Base-by-base conservation (phyloP, 2,888 invertebrate genomes). In the Pecten maximus region DNA sequence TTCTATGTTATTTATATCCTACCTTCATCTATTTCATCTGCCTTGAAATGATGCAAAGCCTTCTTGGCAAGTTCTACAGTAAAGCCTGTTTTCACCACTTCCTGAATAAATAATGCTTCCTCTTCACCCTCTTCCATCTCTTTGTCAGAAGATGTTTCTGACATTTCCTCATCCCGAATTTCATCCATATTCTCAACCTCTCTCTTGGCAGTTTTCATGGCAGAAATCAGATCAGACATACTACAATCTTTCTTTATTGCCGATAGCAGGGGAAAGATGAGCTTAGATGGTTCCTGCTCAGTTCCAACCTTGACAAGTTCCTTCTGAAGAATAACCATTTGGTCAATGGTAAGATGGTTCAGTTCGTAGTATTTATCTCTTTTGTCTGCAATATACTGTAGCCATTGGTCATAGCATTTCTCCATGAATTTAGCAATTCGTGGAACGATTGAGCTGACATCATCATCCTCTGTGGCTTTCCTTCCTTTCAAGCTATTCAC, bases 271-370 rank as follows among this genome's bases (percentile, higher is more conserved):
- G 94, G 93, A 89, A 92, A 94, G 44, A 94, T 92, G 28, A 89
- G 87, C 16, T 90, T 50, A n/a, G 90, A 91, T 1, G 91, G 90
- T 0, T 92, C 88, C 15, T 89, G 50, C 2, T 90, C 88, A 19
- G 90, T 89, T 4, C 94, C 93, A 16, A 94, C 40, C 88, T 91
- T 92, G 39, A 94, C 93, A 60, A 95, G 89, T 74, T 95, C 93
- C 87, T 92, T 91, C 88, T 95, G 93, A 50, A 95, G 93, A 40
- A 95, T 94, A 23, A 95, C 95, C 87, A 95, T 91, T 91, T 95
- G 95, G 88, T 94, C 94, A 2, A 94, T 94, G 23, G 95, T 95
- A 91, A 92, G 95, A 89, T 93, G 92, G 90, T 95, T 95, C 89
- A 95, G 92, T 12, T 92, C 92, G 16, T 92, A 91, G 88, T 93